Base-by-base conservation (phyloP, 1,140 invertebrate species). In the Cherax quadricarinatus region DNA sequence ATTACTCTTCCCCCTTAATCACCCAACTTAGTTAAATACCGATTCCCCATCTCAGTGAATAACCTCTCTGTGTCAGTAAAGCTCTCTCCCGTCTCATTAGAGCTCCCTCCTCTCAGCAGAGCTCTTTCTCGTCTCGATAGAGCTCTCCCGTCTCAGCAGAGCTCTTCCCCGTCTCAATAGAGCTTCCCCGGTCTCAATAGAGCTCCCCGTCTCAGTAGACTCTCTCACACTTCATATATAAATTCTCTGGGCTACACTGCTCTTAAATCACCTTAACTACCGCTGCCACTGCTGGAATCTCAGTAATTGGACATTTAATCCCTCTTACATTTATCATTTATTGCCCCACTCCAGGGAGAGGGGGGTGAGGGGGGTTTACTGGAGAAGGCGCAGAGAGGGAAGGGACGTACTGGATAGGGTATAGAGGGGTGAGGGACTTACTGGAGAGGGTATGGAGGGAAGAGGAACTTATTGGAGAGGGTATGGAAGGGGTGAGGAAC, bases 321-420 rank as follows among this genome's bases (percentile, higher is more conserved):
- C 62, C 62, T 66, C 62, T 66, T 66, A 66, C 62, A 66, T 21
- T 18, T 66, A 66, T 66, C 14, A 66, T 66, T 66, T 66, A 66
- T 66, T 18, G 9, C 62, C 62, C 21, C 14, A 66, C 62, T 66
- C 62, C 62, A 53, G 18, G 24, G 49, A n/a, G 82, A 62, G 49
- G 48, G 30, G 84, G 70, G 48, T 18, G 62, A 86, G 30, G 30
- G 30, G 18, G 62, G 91, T 91, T 88, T 87, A 93, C 93, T 93
- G 24, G 83, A 70, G 53, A 93, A 79, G 16, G 91, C 87, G 12
- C 91, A 51, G 41, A 93, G 86, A 41, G 88, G 83, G 92, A 73
- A 30, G 92, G 93, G 53, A 91, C 91, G 6, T 93, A 83, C 73
- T 92, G 70, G 80, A 92, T 79, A 51, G 81, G 88, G 81, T 91